Evolutionary conservation across 2,888 invertebrate species (phyloP).

Genomic region (Hypsopygia costalis): DNA sequence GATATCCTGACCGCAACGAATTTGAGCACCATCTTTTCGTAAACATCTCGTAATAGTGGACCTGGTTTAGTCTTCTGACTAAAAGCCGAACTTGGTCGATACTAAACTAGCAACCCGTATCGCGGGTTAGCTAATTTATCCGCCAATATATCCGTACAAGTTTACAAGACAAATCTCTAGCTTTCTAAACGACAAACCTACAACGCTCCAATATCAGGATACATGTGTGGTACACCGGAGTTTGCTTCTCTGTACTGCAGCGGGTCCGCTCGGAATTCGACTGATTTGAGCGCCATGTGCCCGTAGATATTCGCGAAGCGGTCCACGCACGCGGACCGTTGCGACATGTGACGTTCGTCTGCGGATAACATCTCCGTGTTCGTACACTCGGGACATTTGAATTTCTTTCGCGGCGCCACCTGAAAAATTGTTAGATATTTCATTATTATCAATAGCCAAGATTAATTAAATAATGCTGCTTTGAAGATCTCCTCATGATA

Average conservation of each 20-base stretch:
- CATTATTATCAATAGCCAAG: too few species aligned
- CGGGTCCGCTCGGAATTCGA: slow-evolving; percentile 97
- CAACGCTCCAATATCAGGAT: slow-evolving; percentile 92
- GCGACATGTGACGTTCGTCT: slow-evolving; percentile 95
- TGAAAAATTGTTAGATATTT: slow-evolving; percentile 36
- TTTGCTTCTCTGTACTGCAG: slow-evolving; percentile 93
- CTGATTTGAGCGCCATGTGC: slow-evolving; percentile 91
- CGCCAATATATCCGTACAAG: too few species aligned
- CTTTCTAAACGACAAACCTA: slow-evolving; percentile 51
- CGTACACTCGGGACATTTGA: slow-evolving; percentile 97
- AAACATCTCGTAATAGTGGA: too few species aligned
- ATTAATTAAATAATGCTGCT: too few species aligned
- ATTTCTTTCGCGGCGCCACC: slow-evolving; percentile 97
- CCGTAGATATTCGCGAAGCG: slow-evolving; percentile 89
- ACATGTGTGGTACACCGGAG: slow-evolving; percentile 92
- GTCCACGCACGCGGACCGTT: slow-evolving; percentile 94
- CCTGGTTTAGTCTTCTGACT: too few species aligned
- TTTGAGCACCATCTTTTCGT: too few species aligned
- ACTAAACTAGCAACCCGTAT: too few species aligned
- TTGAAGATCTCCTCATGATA: too few species aligned
- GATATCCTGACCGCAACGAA: too few species aligned
- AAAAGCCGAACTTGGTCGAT: too few species aligned
- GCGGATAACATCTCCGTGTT: slow-evolving; percentile 97
- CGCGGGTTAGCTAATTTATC: too few species aligned
- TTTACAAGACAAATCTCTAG: not conserved